Evolutionary conservation across 2,888 invertebrate species (phyloP), one percentile per base, ranked within the genome.

Genomic region (Panzeria rudis): DNA sequence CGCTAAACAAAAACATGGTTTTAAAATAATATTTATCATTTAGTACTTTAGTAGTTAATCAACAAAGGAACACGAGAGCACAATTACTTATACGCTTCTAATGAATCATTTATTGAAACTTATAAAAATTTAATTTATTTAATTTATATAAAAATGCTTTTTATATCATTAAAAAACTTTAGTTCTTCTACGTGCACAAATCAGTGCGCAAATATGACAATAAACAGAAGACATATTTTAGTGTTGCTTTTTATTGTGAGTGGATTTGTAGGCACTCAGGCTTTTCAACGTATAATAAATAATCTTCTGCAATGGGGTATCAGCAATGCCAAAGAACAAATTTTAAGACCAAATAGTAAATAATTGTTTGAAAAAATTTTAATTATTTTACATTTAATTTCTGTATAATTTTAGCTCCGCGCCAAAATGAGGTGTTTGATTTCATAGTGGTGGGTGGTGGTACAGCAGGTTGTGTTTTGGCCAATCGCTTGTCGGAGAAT

Each of bases 391-490:
- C 3, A 6, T 4, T 2, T 1, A 50, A 47, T 11, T 20, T 23
- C 11, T 11, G 85, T 61, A 17, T 47, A 15, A 35, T 35, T 52
- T 68, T 52, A 84, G 84, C 59, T 17, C 84, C 84, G 0, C 52
- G 44, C 23, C 91, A 92, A 75, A 93, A 89, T 81, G 94, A 94
- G 0, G 94, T 94, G 20, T 97, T 96, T 89, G 96, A 97, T 91
- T 97, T 97, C 89, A 96, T 97, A 85, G 93, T 96, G 38, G 94
- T 97, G 5, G 97, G 97, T 5, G 95, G 95, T 1, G 97, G 97
- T 50, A 97, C 97, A 2, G 97, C 97, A 90, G 96, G 96, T 9
- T 88, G 88, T 73, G 89, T 89, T 13, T 59, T 91, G 8, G 91
- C 91, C 6, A 89, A 89, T 85, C 87, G 91, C n/a, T 86, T 91